These are phyloP conservation scores for Heliconius hewitsoni DNA, from an alignment of 1,140 invertebrate species.

Conservation along the genomic window DNA sequence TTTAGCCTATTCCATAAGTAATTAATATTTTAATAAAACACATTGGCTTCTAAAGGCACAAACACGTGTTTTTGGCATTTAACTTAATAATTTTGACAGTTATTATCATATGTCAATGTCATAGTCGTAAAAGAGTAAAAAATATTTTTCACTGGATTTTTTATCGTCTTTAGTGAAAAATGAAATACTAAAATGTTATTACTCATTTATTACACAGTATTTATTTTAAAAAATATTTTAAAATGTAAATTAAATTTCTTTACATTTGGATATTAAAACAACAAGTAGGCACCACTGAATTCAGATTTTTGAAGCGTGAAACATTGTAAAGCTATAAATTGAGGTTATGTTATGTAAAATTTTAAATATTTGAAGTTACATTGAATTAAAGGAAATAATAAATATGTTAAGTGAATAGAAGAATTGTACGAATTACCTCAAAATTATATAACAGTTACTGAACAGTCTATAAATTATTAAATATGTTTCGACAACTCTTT, in stretches of 20 bases:
- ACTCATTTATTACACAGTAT: not conserved
- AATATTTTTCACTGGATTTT: not conserved
- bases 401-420: conserved; percentile 15
- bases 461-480: conserved; percentile 18
- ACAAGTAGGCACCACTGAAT: too few species aligned
- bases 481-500: conserved; percentile 65
- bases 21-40: not conserved
- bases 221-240: not conserved
- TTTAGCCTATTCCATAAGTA: conserved; percentile 8
- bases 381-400: not conserved
- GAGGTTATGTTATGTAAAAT: conserved; percentile 46
- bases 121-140: not conserved
- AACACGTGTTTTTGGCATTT: conserved; percentile 37
- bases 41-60: not conserved
- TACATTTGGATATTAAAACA: not conserved
- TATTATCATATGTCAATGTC: not conserved
- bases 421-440: not conserved
- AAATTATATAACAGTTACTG: not conserved
- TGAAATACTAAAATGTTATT: not conserved
- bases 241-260: not conserved
- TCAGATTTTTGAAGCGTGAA: not conserved
- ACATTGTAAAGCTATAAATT: not conserved
- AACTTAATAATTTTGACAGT: conserved; percentile 4
- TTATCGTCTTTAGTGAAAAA: not conserved
- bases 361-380: conserved; percentile 5